Evolutionary conservation across 2,113 vertebrate genomes (phyloP).

Genomic region (Plestiodon gilberti): DNA sequence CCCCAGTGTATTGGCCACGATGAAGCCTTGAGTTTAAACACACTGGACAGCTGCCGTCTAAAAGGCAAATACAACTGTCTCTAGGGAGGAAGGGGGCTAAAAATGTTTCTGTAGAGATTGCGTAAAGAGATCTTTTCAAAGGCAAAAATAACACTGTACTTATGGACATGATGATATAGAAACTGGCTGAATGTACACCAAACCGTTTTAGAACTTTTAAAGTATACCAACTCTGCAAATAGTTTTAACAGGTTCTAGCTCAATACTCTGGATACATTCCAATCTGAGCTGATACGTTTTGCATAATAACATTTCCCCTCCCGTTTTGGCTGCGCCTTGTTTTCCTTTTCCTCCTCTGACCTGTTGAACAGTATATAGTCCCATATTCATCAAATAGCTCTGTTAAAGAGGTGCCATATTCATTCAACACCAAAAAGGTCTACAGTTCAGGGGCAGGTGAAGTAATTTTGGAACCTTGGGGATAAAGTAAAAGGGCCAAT

Average conservation of each 20-base stretch:
- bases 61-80: slow-evolving; percentile 50
- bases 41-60: slow-evolving; percentile 41
- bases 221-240: slow-evolving; percentile 36
- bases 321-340: slow-evolving; percentile 51
- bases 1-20: not conserved
- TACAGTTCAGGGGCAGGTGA: slow-evolving; percentile 38
- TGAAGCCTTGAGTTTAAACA: slow-evolving; percentile 1
- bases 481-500: slow-evolving; percentile 3
- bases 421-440: slow-evolving; percentile 31
- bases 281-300: slow-evolving; percentile 44
- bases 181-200: slow-evolving; percentile 30
- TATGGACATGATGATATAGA: slow-evolving; percentile 24
- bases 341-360: slow-evolving; percentile 46
- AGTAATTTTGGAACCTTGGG: slow-evolving; percentile 30
- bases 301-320: slow-evolving; percentile 34
- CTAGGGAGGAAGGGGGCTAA: slow-evolving; percentile 30
- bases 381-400: slow-evolving; percentile 35
- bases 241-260: slow-evolving; percentile 51
- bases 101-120: slow-evolving; percentile 45
- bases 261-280: slow-evolving; percentile 46
- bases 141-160: too few species aligned
- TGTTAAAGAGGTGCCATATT: slow-evolving; percentile 30
- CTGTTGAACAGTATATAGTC: slow-evolving; percentile 27
- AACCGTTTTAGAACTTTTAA: slow-evolving; percentile 24
- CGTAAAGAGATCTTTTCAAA: slow-evolving; percentile 57